Base-by-base conservation (phyloP, 2,888 invertebrate species). In the Metalampra italica region DNA sequence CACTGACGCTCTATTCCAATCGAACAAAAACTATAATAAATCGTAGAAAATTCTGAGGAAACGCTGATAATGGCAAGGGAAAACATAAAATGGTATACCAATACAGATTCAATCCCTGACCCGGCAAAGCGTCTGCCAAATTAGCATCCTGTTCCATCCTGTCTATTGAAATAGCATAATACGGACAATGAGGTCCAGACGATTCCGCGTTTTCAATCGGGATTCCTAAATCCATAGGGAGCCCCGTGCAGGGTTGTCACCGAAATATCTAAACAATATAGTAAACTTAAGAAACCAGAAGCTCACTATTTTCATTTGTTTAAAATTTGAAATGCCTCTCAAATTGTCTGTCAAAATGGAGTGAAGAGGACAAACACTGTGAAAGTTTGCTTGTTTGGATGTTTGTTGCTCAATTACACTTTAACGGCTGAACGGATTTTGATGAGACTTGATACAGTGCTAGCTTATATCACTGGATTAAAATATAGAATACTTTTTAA, bases 141-240 rank as follows among this genome's bases (percentile, higher is more conserved):
- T 44, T 44, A 44, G 44, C 44, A 44, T 44, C 37, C 44, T 44
- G 36, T 36, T 11, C 44, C 44, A 9, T 11, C 22, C 11, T 44
- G 36, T 37, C 43, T 9, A 44, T 44, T 47, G 45, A 51, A 47
- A 42, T 12, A 15, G 38, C 12, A n/a, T 45, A 48, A 47, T 46
- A 29, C 34, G 22, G 37, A 37, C 34, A 43, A 39, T 39, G 14
- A 32, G 11, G 61, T 59, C 58, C 52, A 58, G 54, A 57, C 54
- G 56, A 60, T 51, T 60, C 51, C 41, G 56, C 53, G 53, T 50
- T 59, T 60, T 63, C 60, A 59, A 64, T 65, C 57, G 59, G 57
- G 63, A 32, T 60, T 66, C 65, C 57, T 52, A 62, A 66, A 65
- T 68, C 66, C 64, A 48, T 55, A 29, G 30, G 12, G 30, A 43